Percentiles rank a stretch among this genome's conserved stretches.
phyloP scores from a whole-genome alignment of 2,113 vertebrate genomes.

The Copsychus sechellarum region DNA sequence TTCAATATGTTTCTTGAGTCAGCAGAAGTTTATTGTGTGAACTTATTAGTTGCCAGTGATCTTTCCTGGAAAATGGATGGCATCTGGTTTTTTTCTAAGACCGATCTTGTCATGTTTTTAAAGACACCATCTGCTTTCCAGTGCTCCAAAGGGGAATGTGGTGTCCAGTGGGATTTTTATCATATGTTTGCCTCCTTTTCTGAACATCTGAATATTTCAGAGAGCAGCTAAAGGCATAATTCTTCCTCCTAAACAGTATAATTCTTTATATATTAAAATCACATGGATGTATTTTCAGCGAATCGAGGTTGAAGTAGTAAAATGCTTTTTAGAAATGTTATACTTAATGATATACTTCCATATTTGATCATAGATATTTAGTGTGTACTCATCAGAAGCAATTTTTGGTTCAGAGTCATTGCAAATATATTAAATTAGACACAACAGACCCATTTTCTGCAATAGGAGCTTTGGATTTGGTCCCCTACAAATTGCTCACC shows the following conservation, averaged over 20 bases:
- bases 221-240: slow-evolving; percentile 27
- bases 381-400: background rate
- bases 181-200: slow-evolving; percentile 37
- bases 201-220: slow-evolving; percentile 31
- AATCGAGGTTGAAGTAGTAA: background rate
- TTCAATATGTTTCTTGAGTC: slow-evolving; percentile 22
- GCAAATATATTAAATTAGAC: slow-evolving; percentile 34
- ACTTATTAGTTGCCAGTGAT: background rate
- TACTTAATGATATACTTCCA: background rate
- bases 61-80: background rate
- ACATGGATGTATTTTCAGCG: background rate
- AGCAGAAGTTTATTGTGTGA: slow-evolving; percentile 18
- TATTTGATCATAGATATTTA: background rate
- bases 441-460: background rate
- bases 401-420: background rate
- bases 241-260: background rate
- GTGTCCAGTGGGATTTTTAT: slow-evolving; percentile 29
- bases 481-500: background rate
- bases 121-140: slow-evolving; percentile 63
- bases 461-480: background rate
- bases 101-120: slow-evolving; percentile 19
- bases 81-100: slow-evolving; percentile 2
- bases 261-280: slow-evolving; percentile 1
- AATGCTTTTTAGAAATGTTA: background rate
- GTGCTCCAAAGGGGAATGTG: background rate